Evolutionary conservation across 2,888 invertebrate species (phyloP), one percentile per base, ranked within the genome.

Genomic region (Endomychus coccineus): DNA sequence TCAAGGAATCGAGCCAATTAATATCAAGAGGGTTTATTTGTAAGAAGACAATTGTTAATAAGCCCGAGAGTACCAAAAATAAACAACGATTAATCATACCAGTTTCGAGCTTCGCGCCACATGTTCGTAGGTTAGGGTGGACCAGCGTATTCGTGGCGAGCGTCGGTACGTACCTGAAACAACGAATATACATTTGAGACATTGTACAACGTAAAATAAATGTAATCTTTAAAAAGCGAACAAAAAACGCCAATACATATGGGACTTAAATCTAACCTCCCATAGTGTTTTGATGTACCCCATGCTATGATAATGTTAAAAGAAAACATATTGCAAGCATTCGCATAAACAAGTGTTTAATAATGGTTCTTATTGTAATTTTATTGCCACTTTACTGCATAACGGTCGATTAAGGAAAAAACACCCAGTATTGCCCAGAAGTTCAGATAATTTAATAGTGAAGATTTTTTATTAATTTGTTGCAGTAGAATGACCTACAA

Each of bases 271-370:
- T 44, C 34, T 38, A 21, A 28, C 19, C 38, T 38, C 38, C 38
- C 38, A 38, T 38, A 33, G 38, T 27, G 38, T 34, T 38, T 24
- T 42, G 43, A 24, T 44, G 55, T 44, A 49, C 56, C 56, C 53
- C 56, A 56, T 55, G 44, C 55, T 49, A 51, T 48, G 54, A 48
- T 50, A 49, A 52, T 51, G 48, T 49, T 48, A 44, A 43, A 32
- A 47, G 42, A 44, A 46, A 55, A 58, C 54, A 50, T 54, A 55
- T 54, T 46, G 50, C 54, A 40, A 49, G 48, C 49, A 51, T 33
- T 52, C 53, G 52, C 52, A 56, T 52, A 55, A 56, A 56, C 55
- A 56, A 57, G 56, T 57, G 56, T 54, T 51, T 48, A 34, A 47
- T 52, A 52, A 52, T 50, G 48, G 50, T 37, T 39, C 34, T 46